Base-by-base conservation (phyloP, 1,140 invertebrate genomes). In the Adoxophyes honmai region DNA sequence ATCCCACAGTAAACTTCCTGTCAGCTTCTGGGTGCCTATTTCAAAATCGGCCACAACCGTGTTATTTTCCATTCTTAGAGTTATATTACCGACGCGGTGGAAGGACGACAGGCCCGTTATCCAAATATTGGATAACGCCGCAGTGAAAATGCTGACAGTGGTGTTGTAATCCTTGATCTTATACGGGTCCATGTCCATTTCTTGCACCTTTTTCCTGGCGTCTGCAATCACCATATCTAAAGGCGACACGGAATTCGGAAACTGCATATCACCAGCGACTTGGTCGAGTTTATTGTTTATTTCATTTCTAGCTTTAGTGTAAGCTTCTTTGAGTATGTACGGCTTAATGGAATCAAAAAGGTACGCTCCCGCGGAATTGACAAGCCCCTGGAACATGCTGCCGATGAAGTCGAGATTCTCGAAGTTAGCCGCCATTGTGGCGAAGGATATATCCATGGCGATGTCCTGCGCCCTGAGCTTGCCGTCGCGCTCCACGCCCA, bases 331-430 rank as follows among this genome's bases (percentile, higher is more conserved):
- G 4, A 96, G 82, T 64, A 96, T 93, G 57, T 94, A 95, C 0
- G 95, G 95, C 73, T 96, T 96, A 57, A 96, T 94, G 9, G 94
- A 94, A 68, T 96, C 95, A 66, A 97, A 97, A 0, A 97, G 89
- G 39, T 96, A 92, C n/a, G 91, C 91, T 0, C 95, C 95, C 0
- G 96, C 90, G 0, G 95, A 94, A 76, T 96, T 96, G 1, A 96
- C 91, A 21, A 96, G 87, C 0, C 94, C 91, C 87, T 96, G 95
- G 59, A 96, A 93, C 56, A 96, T 90, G 13, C 90, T 89, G 0
- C 93, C 94, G 28, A 95, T 83, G 52, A 95, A 92, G 2, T 95
- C 95, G 0, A 96, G 88, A 75, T 96, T 95, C 75, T 95, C 91
- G 64, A 97, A 96, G 68, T 96, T 93, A 89, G 96, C 92, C 9